Percentiles rank a stretch among this genome's conserved stretches.
Evolutionary conservation across 2,888 invertebrate genomes (phyloP).

Genomic region (Andrena marginata): DNA sequence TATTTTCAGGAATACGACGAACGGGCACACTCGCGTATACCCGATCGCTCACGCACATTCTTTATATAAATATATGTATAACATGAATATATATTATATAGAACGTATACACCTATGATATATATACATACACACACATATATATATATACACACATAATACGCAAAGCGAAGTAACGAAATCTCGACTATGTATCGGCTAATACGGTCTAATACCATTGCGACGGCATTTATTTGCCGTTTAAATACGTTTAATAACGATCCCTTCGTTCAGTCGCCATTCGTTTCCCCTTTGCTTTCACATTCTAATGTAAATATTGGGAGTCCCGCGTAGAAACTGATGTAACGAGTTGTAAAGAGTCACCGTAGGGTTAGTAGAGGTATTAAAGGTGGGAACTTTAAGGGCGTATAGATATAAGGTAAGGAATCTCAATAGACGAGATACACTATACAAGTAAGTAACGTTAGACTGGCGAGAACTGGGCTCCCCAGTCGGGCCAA

Average conservation of each 20-base stretch:
- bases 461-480: slow-evolving; percentile 82
- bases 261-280: slow-evolving; percentile 25
- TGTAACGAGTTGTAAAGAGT: slow-evolving; percentile 58
- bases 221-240: slow-evolving; percentile 10
- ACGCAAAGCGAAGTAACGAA: slow-evolving; percentile 25
- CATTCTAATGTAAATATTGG: slow-evolving; percentile 56
- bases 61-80: slow-evolving; percentile 48
- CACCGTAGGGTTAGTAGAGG: slow-evolving; percentile 48
- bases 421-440: slow-evolving; percentile 51
- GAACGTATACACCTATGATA: slow-evolving; percentile 29
- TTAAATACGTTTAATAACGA: slow-evolving; percentile 9
- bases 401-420: slow-evolving; percentile 53
- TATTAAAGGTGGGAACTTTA: slow-evolving; percentile 58
- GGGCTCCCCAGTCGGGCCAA: slow-evolving; percentile 83
- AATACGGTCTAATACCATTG: slow-evolving; percentile 4
- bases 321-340: slow-evolving; percentile 34
- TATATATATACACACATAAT: neutral
- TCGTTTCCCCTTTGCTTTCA: slow-evolving; percentile 36
- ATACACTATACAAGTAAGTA: slow-evolving; percentile 68
- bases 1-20: slow-evolving; percentile 37
- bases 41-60: slow-evolving; percentile 61
- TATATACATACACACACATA: slow-evolving; percentile 8
- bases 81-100: slow-evolving; percentile 36
- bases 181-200: slow-evolving; percentile 20
- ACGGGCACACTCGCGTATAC: slow-evolving; percentile 46